These are phyloP conservation scores for Amblyjoppa proteus DNA, from an alignment of 2,888 invertebrate species.

Conservation along the genomic window DNA sequence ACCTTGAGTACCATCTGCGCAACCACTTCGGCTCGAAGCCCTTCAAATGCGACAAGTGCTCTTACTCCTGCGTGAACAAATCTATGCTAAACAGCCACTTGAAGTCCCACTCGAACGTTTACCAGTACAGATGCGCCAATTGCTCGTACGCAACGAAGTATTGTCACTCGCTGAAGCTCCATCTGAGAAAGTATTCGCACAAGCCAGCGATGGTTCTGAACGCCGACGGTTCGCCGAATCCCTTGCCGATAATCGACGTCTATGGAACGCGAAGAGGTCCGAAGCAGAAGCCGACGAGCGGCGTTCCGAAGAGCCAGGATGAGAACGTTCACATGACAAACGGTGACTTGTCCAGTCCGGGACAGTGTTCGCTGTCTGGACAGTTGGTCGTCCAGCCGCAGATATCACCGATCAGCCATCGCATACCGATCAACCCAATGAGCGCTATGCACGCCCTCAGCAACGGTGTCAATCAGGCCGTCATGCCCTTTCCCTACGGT, in stretches of 20 bases:
- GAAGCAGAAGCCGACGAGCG: conserved; percentile 86
- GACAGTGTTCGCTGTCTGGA: conserved; percentile 38
- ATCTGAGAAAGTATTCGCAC: conserved; percentile 96
- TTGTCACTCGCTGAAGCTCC: conserved; percentile 98
- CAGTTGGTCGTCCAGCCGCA: conserved; percentile 63
- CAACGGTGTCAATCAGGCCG: conserved; percentile 78
- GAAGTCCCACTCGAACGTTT: conserved; percentile 97
- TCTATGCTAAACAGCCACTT: conserved; percentile 99
- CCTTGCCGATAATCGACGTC: conserved; percentile 94
- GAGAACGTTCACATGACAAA: background rate
- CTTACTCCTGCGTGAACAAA: conserved; percentile 97
- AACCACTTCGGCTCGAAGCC: conserved; percentile 98
- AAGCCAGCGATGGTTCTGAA: conserved; percentile 96
- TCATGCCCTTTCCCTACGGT: conserved; percentile 78
- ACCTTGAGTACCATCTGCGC: conserved; percentile 97
- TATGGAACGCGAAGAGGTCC: conserved; percentile 96
- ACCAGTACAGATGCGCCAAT: conserved; percentile 96
- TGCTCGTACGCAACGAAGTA: conserved; percentile 99
- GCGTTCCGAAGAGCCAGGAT: conserved; percentile 66
- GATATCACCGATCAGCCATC: conserved; percentile 66
- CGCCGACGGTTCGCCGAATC: conserved; percentile 95
- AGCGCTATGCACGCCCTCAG: conserved; percentile 46
- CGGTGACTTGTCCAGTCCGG: background rate
- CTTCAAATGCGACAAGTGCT: conserved; percentile 96
- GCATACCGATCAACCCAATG: conserved; percentile 51